Conservation (phyloP, 2,797 vertebrate genomes). For the Spinus pinus region DNA sequence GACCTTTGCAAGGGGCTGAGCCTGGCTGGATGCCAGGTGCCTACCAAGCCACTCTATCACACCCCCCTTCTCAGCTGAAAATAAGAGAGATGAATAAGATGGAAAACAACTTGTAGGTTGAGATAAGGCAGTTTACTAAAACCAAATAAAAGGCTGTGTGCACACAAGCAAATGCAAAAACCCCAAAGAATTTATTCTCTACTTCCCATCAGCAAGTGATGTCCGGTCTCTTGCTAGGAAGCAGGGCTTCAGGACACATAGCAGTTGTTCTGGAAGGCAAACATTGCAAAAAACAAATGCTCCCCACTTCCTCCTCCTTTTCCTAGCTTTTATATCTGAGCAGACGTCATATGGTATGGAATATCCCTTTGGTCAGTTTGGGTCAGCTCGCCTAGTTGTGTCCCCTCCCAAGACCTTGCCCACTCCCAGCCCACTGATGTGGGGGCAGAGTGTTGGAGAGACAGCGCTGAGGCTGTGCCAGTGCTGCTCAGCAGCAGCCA, state of each 20-base stretch:
- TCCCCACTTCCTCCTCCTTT: background rate
- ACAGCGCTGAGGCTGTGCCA: background rate
- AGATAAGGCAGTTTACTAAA: background rate
- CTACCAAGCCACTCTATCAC: background rate
- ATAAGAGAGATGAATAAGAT: background rate
- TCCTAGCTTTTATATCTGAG: background rate
- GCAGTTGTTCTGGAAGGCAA: background rate
- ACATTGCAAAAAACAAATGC: fast-evolving
- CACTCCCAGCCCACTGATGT: background rate
- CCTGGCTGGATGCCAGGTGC: background rate
- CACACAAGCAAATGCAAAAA: background rate
- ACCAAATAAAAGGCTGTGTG: fast-evolving
- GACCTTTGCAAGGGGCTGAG: background rate
- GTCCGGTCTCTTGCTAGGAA: fast-evolving
- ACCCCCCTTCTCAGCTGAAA: background rate
- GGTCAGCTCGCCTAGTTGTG: background rate
- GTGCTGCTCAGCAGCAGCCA: background rate
- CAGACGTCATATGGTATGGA: background rate
- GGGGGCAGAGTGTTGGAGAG: background rate
- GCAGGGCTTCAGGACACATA: background rate
- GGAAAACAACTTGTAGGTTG: background rate
- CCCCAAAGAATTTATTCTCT: background rate
- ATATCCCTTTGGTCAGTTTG: background rate
- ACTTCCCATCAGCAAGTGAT: background rate
- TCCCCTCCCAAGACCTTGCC: background rate